Evolutionary conservation across 2,797 vertebrate species (phyloP).

Genomic region (Paramormyrops hopkinsi): DNA sequence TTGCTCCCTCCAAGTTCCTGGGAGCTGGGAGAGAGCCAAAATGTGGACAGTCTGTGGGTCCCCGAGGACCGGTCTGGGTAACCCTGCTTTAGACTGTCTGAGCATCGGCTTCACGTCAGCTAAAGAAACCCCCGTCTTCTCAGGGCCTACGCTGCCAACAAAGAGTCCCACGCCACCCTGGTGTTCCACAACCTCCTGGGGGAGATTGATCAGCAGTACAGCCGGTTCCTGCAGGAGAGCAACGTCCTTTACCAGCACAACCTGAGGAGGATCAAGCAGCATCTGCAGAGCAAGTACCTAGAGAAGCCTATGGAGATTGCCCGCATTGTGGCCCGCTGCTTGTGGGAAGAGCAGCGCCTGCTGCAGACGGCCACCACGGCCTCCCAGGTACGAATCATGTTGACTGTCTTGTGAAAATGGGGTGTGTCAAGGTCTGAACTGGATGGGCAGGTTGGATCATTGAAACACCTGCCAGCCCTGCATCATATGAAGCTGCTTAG

Average conservation of each 20-base stretch:
- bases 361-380: conserved; percentile 86
- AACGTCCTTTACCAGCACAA: conserved; percentile 98
- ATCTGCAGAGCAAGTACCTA: conserved; percentile 95
- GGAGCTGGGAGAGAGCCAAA: not conserved
- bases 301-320: conserved; percentile 98
- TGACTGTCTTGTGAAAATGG: not conserved
- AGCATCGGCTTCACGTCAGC: not conserved
- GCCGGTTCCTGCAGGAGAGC: conserved; percentile 95
- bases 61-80: not conserved
- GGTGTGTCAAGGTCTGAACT: not conserved
- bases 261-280: conserved; percentile 93
- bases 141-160: conserved; percentile 90
- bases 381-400: conserved; percentile 62
- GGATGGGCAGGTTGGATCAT: not conserved
- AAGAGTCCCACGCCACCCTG: conserved; percentile 91
- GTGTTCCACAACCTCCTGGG: conserved; percentile 97
- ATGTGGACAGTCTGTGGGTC: not conserved
- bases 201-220: conserved; percentile 98
- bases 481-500: not conserved
- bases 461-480: not conserved
- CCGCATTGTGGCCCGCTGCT: conserved; percentile 88
- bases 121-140: not conserved
- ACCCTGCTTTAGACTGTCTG: not conserved
- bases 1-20: not conserved
- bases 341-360: conserved; percentile 92